phyloP scores from a whole-genome alignment of 2,113 vertebrate species.

The Empidonax traillii region DNA sequence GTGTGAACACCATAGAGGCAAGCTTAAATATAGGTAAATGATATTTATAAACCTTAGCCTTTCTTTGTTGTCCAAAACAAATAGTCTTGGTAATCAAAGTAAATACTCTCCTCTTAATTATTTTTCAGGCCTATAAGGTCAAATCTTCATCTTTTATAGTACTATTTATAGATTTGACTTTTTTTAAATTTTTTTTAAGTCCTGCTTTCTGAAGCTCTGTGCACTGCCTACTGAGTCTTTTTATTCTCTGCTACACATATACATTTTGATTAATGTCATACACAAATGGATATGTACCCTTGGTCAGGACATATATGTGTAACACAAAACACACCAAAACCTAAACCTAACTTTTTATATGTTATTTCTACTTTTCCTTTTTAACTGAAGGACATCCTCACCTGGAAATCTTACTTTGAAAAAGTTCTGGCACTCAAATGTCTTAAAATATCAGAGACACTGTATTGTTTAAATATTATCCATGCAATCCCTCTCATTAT shows the following conservation, averaged over 20 bases:
- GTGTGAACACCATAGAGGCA: not conserved
- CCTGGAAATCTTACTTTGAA: not conserved
- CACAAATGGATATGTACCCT: not conserved
- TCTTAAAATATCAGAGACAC: not conserved
- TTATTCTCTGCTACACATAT: not conserved
- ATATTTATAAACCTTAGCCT: not conserved
- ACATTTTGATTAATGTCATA: not conserved
- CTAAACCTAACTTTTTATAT: not conserved
- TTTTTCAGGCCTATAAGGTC: not conserved
- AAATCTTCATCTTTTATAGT: not conserved
- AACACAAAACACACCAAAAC: not conserved
- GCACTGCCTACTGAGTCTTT: not conserved
- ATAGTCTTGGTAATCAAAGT: not conserved
- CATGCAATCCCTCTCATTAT: not conserved
- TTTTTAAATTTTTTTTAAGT: not conserved
- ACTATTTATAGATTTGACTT: not conserved
- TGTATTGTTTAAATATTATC: not conserved
- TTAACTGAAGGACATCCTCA: not conserved
- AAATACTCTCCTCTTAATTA: not conserved
- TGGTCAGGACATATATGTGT: not conserved
- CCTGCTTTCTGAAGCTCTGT: not conserved
- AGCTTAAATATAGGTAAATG: not conserved
- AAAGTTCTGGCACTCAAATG: not conserved
- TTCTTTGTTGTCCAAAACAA: not conserved
- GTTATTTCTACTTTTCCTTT: not conserved